Evolutionary conservation across 2,888 invertebrate genomes (phyloP).

Genomic region (Heliconius ethilla): DNA sequence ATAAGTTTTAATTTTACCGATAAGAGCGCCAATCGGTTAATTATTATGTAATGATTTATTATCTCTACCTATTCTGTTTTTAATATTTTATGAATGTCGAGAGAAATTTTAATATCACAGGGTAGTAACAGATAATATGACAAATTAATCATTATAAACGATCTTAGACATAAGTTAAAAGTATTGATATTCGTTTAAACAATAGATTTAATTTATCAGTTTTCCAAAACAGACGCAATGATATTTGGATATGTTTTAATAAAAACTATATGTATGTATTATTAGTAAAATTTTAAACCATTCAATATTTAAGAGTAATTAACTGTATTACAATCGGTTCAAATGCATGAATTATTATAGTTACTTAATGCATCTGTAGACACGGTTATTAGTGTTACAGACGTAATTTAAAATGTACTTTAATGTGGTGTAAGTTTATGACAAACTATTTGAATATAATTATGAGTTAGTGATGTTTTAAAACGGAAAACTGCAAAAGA

Average conservation of each 20-base stretch:
- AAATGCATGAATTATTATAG: too few relatives aligned
- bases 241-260: background rate
- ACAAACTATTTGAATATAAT: background rate
- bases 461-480: background rate
- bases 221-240: background rate
- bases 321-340: background rate
- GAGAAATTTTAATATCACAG: constrained; percentile 66
- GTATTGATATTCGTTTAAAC: constrained; percentile 10
- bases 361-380: too few relatives aligned
- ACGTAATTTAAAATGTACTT: background rate
- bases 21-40: constrained; percentile 43
- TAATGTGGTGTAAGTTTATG: background rate
- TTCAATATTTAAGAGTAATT: background rate
- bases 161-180: constrained; percentile 27
- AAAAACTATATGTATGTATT: background rate
- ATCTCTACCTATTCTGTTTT: constrained; percentile 51
- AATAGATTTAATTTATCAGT: background rate
- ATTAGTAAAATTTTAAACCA: background rate
- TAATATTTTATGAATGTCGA: constrained; percentile 52
- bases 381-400: background rate
- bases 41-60: constrained; percentile 17
- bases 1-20: constrained; percentile 52
- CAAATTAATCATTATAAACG: constrained; percentile 32
- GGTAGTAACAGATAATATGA: constrained; percentile 69
- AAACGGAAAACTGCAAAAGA: background rate